A percentile compares a stretch with the other conserved stretches of the same genome.
Evolutionary conservation across 2,113 vertebrate genomes (phyloP).

Genomic region (Cinclus cinclus): DNA sequence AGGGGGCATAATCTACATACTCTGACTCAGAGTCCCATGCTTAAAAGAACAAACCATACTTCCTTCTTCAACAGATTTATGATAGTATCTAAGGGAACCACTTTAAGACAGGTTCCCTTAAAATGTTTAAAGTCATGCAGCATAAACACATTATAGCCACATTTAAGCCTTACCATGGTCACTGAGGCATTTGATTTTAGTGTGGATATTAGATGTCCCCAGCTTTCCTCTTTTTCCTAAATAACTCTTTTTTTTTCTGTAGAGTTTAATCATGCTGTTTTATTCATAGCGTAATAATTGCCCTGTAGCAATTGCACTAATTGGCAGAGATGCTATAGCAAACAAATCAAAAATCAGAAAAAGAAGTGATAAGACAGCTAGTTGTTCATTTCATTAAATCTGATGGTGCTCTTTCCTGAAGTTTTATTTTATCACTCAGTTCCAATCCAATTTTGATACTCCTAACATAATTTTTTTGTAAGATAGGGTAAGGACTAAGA

Average conservation of each 20-base stretch:
- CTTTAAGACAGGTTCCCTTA: background rate
- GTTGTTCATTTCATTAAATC: background rate
- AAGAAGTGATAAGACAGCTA: background rate
- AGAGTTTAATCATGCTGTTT: background rate
- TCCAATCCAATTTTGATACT: background rate
- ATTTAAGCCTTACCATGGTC: background rate
- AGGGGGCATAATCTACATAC: background rate
- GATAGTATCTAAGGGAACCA: background rate
- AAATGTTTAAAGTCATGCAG: background rate
- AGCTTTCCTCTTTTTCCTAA: background rate
- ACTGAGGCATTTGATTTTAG: background rate
- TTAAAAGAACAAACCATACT: background rate
- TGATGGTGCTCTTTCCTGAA: background rate
- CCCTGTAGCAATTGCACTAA: background rate
- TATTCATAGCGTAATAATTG: background rate
- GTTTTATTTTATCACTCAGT: background rate
- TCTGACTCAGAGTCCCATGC: slow-evolving; percentile 54
- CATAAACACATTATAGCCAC: background rate
- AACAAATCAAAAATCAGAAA: background rate
- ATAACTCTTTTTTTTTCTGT: background rate
- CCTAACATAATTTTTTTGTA: background rate
- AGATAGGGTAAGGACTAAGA: background rate
- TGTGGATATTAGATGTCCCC: background rate
- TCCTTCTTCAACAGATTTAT: background rate
- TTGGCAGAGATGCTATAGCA: background rate